These are phyloP conservation scores for Drosophila melanogaster DNA, from an alignment of 1,140 invertebrate genomes.

Conservation along the genomic window Release_6_plus_ISO1_MT NT_033777.3:30616001-30616500, in stretches of 20 bases:
- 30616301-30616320: constrained; percentile 43
- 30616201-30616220: background rate
- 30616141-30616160: constrained; percentile 68
- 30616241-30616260: constrained; percentile 11
- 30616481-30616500: constrained; percentile 47
- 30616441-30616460: constrained; percentile 75
- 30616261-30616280: constrained; percentile 33
- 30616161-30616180: constrained; percentile 42
- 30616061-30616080: background rate
- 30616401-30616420: constrained; percentile 37
- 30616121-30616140: constrained; percentile 51
- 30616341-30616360: constrained; percentile 79
- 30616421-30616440: constrained; percentile 68
- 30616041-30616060: constrained; percentile 71
- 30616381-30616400: constrained; percentile 47
- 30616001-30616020: constrained; percentile 71
- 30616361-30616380: constrained; percentile 85
- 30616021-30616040: constrained; percentile 78
- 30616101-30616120: constrained; percentile 57
- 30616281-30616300: constrained; percentile 60
- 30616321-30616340: constrained; percentile 63
- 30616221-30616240: constrained; percentile 61
- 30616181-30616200: constrained; percentile 17
- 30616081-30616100: constrained; percentile 48
- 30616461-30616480: constrained; percentile 49